These are phyloP conservation scores for Bilobella aurantiaca DNA, from an alignment of 1,140 invertebrate species.

Conservation along the genomic window DNA sequence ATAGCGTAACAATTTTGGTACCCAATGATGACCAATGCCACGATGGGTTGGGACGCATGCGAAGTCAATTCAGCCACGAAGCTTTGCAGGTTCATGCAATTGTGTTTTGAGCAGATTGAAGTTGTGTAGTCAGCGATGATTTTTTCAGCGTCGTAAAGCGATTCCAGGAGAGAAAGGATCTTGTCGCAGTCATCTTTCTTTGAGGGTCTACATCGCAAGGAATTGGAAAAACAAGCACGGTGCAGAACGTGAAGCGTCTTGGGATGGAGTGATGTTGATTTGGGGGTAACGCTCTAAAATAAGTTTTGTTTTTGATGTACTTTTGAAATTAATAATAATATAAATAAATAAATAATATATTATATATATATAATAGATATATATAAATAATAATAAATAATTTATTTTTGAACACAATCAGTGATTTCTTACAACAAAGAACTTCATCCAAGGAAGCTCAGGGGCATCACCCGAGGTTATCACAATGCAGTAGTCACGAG, in stretches of 20 bases:
- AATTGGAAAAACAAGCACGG: conserved; percentile 45
- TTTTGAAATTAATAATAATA: background rate
- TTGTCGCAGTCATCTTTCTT: conserved; percentile 27
- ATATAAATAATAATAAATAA: no score
- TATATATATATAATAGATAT: background rate
- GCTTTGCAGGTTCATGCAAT: conserved; percentile 32
- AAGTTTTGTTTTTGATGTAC: conserved; percentile 1
- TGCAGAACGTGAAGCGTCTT: conserved; percentile 56
- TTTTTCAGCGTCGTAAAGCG: conserved; percentile 25
- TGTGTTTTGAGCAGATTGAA: conserved; percentile 17
- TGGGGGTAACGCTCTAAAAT: conserved; percentile 49
- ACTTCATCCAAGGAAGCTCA: conserved; percentile 49
- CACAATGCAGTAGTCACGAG: conserved; percentile 54
- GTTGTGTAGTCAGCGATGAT: conserved; percentile 36
- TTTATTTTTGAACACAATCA: no score
- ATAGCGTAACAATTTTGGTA: conserved; percentile 39
- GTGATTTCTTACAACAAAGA: conserved; percentile 48
- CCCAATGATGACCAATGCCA: conserved; percentile 44
- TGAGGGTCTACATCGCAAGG: conserved; percentile 34
- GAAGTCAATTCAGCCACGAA: conserved; percentile 18
- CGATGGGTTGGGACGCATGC: conserved; percentile 40
- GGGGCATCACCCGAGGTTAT: conserved; percentile 51
- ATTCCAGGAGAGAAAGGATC: conserved; percentile 33
- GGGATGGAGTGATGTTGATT: conserved; percentile 45
- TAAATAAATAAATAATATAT: background rate